These are phyloP conservation scores for Chitala chitala DNA, from an alignment of 2,113 vertebrate species.

Conservation along the genomic window DNA sequence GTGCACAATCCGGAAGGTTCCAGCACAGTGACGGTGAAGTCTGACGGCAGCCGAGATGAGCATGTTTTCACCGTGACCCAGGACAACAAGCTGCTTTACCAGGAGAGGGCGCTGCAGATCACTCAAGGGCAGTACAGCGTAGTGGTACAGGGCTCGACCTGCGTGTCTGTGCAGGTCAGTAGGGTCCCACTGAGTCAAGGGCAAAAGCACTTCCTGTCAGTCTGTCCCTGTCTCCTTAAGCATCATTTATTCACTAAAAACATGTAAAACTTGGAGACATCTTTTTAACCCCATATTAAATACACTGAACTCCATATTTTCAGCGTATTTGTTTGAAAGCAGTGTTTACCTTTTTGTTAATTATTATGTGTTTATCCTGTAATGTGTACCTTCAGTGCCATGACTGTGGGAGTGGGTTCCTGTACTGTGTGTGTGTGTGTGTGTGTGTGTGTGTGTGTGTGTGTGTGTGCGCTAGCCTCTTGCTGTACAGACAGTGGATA, in stretches of 20 bases:
- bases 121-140: conserved; percentile 56
- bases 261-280: not conserved
- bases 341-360: too few relatives aligned
- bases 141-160: conserved; percentile 53
- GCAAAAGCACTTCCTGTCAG: too few relatives aligned
- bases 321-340: too few relatives aligned
- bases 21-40: conserved; percentile 48
- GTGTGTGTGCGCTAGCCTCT: too few relatives aligned
- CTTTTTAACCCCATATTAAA: too few relatives aligned
- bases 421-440: too few relatives aligned
- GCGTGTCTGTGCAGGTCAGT: conserved; percentile 67
- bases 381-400: too few relatives aligned
- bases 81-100: conserved; percentile 73
- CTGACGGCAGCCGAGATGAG: conserved; percentile 41
- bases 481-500: not conserved
- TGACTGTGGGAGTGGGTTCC: too few relatives aligned
- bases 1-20: conserved; percentile 46
- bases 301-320: too few relatives aligned
- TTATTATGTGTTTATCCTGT: too few relatives aligned
- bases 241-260: conserved; percentile 2
- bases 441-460: too few relatives aligned
- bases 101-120: conserved; percentile 52
- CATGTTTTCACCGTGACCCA: conserved; percentile 61
- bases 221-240: too few relatives aligned
- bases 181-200: not conserved